Percentiles rank a stretch among this genome's conserved stretches.
These are phyloP conservation scores for Gobiocypris rarus DNA, from an alignment of 2,113 vertebrate species.

Conservation along the genomic window DNA sequence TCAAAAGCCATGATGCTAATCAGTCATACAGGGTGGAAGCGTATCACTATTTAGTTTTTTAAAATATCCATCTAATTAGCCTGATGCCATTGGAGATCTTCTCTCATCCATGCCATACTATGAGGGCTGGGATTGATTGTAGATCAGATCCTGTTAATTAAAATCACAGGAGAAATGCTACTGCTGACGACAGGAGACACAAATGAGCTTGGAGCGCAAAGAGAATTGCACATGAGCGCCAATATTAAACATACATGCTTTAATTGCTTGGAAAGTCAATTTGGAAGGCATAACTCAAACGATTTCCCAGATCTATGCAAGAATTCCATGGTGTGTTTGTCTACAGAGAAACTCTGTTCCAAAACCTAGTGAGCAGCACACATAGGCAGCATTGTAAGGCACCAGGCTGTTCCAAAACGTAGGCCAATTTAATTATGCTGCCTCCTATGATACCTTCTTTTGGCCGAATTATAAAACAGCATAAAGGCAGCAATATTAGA, in stretches of 20 bases:
- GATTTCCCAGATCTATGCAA: conserved; percentile 9
- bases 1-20: conserved; percentile 22
- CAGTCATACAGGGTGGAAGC: neutral
- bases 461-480: neutral
- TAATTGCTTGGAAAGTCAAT: conserved; percentile 45
- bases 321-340: neutral
- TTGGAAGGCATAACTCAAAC: conserved; percentile 20
- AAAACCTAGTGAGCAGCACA: neutral
- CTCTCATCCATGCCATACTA: conserved; percentile 10
- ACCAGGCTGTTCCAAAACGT: neutral
- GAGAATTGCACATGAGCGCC: conserved; percentile 33
- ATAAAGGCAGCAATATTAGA: neutral
- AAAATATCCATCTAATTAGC: conserved; percentile 9
- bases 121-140: conserved; percentile 15
- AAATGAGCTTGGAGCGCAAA: conserved; percentile 27
- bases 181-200: neutral
- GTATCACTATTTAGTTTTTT: neutral
- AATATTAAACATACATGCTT: conserved; percentile 40
- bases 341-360: neutral
- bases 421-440: neutral
- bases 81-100: conserved; percentile 12
- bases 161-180: conserved; percentile 30
- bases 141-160: conserved; percentile 16
- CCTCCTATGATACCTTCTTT: neutral
- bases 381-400: neutral